Evolutionary conservation across 2,113 vertebrate genomes (phyloP).

Genomic region (Dissostichus mawsoni): DNA sequence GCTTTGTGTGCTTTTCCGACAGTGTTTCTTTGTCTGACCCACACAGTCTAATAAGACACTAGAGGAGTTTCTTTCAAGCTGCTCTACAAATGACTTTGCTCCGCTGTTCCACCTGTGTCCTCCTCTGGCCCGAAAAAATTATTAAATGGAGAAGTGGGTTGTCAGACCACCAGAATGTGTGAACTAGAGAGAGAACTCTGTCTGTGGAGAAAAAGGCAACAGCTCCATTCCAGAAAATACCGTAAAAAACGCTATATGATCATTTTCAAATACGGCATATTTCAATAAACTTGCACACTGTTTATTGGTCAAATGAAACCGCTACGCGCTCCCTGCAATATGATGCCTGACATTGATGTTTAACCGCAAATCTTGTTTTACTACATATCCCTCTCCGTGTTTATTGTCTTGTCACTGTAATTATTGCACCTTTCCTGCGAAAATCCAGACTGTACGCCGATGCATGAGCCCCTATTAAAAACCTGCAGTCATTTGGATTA

Average conservation of each 20-base stretch:
- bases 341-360: constrained; percentile 47
- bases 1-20: constrained; percentile 69
- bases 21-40: constrained; percentile 69
- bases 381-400: constrained; percentile 33
- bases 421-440: constrained; percentile 65
- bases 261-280: constrained; percentile 29
- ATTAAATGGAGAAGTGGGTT: constrained; percentile 61
- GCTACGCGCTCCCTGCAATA: constrained; percentile 12
- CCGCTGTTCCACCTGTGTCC: constrained; percentile 64
- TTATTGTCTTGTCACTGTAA: constrained; percentile 57
- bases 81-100: constrained; percentile 75
- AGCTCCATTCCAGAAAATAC: constrained; percentile 7
- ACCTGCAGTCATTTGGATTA: constrained; percentile 73
- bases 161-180: constrained; percentile 45
- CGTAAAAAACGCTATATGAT: constrained; percentile 10
- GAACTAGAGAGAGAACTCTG: constrained; percentile 21
- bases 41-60: constrained; percentile 69
- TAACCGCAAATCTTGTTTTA: constrained; percentile 49
- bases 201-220: constrained; percentile 30
- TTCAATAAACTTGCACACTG: constrained; percentile 30
- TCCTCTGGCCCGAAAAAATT: constrained; percentile 59
- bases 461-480: constrained; percentile 67
- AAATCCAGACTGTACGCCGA: constrained; percentile 46
- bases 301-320: constrained; percentile 46
- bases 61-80: constrained; percentile 70